A percentile compares a stretch with the other conserved stretches of the same genome.
Conservation (phyloP, 2,113 vertebrate genomes). For the Myotis davidii region DNA sequence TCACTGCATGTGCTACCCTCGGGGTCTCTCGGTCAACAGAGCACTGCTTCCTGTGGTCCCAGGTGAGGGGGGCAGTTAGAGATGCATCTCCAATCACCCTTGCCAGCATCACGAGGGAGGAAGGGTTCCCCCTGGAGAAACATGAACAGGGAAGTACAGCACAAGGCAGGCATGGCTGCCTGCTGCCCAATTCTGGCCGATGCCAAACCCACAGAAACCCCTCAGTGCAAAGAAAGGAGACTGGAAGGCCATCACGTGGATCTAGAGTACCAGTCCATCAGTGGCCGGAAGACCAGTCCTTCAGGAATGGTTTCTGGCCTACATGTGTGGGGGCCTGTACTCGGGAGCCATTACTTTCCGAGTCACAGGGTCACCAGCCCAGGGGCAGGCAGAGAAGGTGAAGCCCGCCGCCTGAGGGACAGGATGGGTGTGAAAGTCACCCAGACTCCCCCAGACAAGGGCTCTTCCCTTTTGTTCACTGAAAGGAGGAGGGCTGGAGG, state of each 20-base stretch:
- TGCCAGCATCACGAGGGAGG: not conserved
- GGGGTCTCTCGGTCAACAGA: not conserved
- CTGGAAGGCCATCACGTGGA: not conserved
- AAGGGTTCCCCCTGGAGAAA: not conserved
- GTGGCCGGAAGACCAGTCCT: not conserved
- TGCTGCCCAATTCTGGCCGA: not conserved
- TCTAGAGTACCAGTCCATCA: not conserved
- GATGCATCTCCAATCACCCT: not conserved
- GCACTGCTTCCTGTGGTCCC: not conserved
- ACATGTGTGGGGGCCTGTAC: not conserved
- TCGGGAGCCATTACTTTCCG: not conserved
- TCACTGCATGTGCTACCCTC: not conserved
- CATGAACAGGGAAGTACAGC: not conserved
- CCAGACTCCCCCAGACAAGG: constrained; percentile 6
- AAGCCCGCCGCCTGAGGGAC: not conserved
- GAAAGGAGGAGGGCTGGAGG: not conserved
- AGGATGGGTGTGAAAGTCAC: not conserved
- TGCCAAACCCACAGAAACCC: not conserved
- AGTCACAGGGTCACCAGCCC: not conserved
- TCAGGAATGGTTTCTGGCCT: not conserved
- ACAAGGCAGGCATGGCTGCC: not conserved
- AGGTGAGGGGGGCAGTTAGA: not conserved
- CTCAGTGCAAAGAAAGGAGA: constrained; percentile 39
- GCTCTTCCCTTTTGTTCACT: not conserved
- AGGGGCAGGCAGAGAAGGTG: not conserved